Base-by-base conservation (phyloP, 2,888 invertebrate genomes). In the Lamproptera curius region DNA sequence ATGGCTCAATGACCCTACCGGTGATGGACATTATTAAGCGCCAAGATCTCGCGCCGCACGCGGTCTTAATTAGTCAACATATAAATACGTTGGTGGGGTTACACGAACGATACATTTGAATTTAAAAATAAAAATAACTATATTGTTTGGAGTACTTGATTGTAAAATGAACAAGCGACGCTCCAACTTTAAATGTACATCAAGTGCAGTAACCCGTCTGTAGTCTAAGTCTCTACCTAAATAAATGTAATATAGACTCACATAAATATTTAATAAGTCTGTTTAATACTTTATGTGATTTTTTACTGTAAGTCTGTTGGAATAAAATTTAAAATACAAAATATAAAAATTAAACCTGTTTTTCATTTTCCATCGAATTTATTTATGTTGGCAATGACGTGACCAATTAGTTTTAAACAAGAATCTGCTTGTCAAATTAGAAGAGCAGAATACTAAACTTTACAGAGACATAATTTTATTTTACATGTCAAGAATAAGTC, bases 1-100 rank as follows among this genome's bases (percentile, higher is more conserved):
- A 67, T 97, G 97, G 97, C 81, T 97, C 70, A 95, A 95, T 77
- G 97, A 97, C 86, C 97, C 97, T 55, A 94, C 94, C 63, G 95
- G 95, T 64, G 95, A 95, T 73, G 95, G 88, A 82, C 95, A 93
- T 91, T 95, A 94, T 91, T 96, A 94, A 67, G 62, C 71, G 76
- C 67, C 61, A 69, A 68, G 86, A 87, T 87, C 86, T 87, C 86
- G 78, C 76, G 77, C 76, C 69, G 54, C 54, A 62, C 61, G 78
- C 72, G 84, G 82, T 72, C 67, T 72, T 58, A 70, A 74, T 72
- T 85, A 86, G 83, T 75, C 73, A 71, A 78, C 70, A 73, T 52
- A 63, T 68, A 67, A 74, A 74, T 75, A 73, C 67, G 69, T 71
- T 71, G 70, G 68, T 65, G 67, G 65, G 64, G 68, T 76, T 82